Base-by-base conservation (phyloP, 64 coral and sea anemone species). In the Montipora capricornis region DNA sequence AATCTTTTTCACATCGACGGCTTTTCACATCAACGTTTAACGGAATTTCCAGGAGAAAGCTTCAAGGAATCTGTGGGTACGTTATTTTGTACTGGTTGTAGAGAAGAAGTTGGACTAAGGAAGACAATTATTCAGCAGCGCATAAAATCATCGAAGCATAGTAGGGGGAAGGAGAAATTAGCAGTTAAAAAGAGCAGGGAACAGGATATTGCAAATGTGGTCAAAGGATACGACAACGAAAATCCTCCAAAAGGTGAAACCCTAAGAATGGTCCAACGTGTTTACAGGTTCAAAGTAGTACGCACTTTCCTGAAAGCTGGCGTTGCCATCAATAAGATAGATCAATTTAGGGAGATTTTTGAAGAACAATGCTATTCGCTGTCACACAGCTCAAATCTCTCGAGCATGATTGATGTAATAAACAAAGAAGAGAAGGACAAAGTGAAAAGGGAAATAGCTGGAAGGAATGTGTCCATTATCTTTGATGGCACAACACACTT, bases 381-480 rank as follows among this genome's bases (percentile, higher is more conserved):
- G 80, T 64, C 71, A n/a, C 71, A 78, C 71, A 92, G 81, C 48
- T 85, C 26, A 22, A 75, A 84, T 77, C 90, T 84, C 60, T 92
- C 51, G 24, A 61, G 29, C 16, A 55, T 92, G 80, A 92, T 85
- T 85, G 81, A 92, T 92, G 73, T 92, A 15, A 85, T 86, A 67
- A n/a, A 77, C 81, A 92, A 92, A 22, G 90, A 85, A 77, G 80
- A 85, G 44, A 73, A 76, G 80, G 82, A 47, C 2, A 92, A 92
- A 76, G 90, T 85, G 81, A 92, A 92, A n/a, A 52, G 84, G 29
- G 90, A 84, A 26, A 92, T 85, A 49, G 45, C 37, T 12, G 90
- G 80, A 92, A 92, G 20, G 47, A 64, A 92, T 22, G 89, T 91
- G 10, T 82, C 78, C 6, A 68, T 91, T 67, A 81, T 91, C 55